Base-by-base conservation (phyloP, 2,888 invertebrate species). In the Drosophila nr. perissopoda region DNA sequence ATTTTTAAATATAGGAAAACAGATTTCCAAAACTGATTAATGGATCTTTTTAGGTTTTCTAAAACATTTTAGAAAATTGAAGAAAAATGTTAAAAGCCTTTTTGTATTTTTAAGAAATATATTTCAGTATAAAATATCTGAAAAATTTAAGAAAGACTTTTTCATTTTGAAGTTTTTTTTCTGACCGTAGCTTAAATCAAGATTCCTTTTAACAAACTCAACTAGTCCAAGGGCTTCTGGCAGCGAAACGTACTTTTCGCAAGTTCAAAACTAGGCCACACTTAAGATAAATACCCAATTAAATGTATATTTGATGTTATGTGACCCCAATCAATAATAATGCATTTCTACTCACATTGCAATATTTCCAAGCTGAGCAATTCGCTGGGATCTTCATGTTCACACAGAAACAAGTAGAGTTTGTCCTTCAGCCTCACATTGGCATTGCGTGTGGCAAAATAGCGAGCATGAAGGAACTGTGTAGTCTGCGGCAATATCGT, bases 401-500 rank as follows among this genome's bases (percentile, higher is more conserved):
- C 91, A 56, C 91, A 92, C 54, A 92, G 72, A 79, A 93, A 92
- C 64, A 93, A 82, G 82, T 92, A 92, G 58, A 85, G 78, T 81
- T 92, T 92, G 78, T 93, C 93, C 83, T 92, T 92, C 34, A 93
- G 85, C 27, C 93, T 81, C 51, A 92, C 82, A 61, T 91, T 73
- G 25, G 92, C 90, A 60, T 90, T 85, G 33, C 93, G 91, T 29
- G 92, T 92, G 74, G 92, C 92, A 89, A 82, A 91, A 76, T 91
- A 91, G 62, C 92, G 92, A 13, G 92, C 91, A 62, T 89, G 88
- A 10, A 93, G 68, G 71, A 93, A 93, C 25, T 51, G 53, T 56
- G 72, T 70, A 18, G 92, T 91, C 61, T 91, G 81, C 49, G 85
- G 61, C 60, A 92, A 76, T 29, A 93, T 79, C 48, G 92, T 91